Evolutionary conservation across 2,797 vertebrate species (phyloP).

Genomic region (Squalus acanthias): DNA sequence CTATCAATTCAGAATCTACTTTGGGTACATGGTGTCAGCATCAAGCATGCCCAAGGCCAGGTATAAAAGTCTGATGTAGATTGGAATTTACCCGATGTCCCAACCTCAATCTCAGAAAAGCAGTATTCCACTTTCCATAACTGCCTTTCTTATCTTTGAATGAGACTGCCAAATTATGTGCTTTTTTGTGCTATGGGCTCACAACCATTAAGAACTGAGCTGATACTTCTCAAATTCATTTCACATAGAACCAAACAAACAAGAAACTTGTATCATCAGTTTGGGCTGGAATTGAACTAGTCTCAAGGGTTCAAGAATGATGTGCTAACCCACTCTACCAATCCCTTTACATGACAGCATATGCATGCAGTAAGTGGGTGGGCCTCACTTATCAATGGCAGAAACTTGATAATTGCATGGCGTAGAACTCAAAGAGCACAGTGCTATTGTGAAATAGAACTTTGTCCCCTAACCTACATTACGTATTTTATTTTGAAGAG

Average conservation of each 20-base stretch:
- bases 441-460: not conserved
- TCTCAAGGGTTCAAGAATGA: not conserved
- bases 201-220: not conserved
- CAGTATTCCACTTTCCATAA: not conserved
- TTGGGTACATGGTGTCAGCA: not conserved
- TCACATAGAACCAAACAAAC: not conserved
- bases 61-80: not conserved
- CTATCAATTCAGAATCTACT: not conserved
- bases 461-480: not conserved
- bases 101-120: not conserved
- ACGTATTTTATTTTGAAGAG: not conserved
- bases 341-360: not conserved
- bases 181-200: not conserved
- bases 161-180: not conserved
- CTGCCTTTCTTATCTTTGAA: not conserved
- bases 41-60: not conserved
- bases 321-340: not conserved
- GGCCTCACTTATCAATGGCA: too few species aligned
- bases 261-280: not conserved
- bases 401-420: not conserved
- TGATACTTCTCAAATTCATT: not conserved
- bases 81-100: not conserved
- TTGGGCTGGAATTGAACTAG: not conserved
- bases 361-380: not conserved
- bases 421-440: not conserved